A percentile compares a stretch with the other conserved stretches of the same genome.
Conservation (phyloP, 2,888 invertebrate species). For the Herminia tarsipennalis region DNA sequence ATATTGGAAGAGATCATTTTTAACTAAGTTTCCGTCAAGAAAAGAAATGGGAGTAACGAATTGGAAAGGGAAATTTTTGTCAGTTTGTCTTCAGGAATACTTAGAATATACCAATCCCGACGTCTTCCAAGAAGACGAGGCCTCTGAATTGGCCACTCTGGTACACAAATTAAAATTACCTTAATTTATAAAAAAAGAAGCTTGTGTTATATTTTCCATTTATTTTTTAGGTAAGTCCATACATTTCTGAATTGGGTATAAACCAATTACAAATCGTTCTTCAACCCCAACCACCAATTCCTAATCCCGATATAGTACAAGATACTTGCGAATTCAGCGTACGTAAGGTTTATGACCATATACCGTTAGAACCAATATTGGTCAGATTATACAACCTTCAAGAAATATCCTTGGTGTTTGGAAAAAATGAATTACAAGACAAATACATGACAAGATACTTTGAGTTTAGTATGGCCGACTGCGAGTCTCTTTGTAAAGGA, state of each 20-base stretch:
- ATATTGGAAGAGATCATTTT: conserved; percentile 87
- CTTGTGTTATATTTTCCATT: not conserved
- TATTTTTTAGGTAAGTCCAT: conserved; percentile 72
- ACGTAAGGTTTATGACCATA: conserved; percentile 80
- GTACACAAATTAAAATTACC: conserved; percentile 41
- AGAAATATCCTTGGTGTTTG: conserved; percentile 77
- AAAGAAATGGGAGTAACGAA: conserved; percentile 75
- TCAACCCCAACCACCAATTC: conserved; percentile 73
- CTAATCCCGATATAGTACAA: conserved; percentile 58
- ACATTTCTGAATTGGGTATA: conserved; percentile 77
- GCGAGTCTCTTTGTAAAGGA: conserved; percentile 83
- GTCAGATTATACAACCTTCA: conserved; percentile 78
- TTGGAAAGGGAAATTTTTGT: conserved; percentile 87
- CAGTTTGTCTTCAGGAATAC: conserved; percentile 75
- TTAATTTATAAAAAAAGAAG: not conserved
- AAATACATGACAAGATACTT: conserved; percentile 86
- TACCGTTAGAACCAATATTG: conserved; percentile 85
- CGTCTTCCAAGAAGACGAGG: conserved; percentile 73
- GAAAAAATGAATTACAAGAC: conserved; percentile 78
- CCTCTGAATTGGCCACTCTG: conserved; percentile 67
- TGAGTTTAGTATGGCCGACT: conserved; percentile 86
- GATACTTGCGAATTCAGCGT: conserved; percentile 74
- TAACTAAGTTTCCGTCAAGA: conserved; percentile 66
- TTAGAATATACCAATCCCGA: conserved; percentile 75
- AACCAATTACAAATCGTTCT: conserved; percentile 83